Conservation (phyloP, 2,113 vertebrate species). For the Acinonyx jubatus region DNA sequence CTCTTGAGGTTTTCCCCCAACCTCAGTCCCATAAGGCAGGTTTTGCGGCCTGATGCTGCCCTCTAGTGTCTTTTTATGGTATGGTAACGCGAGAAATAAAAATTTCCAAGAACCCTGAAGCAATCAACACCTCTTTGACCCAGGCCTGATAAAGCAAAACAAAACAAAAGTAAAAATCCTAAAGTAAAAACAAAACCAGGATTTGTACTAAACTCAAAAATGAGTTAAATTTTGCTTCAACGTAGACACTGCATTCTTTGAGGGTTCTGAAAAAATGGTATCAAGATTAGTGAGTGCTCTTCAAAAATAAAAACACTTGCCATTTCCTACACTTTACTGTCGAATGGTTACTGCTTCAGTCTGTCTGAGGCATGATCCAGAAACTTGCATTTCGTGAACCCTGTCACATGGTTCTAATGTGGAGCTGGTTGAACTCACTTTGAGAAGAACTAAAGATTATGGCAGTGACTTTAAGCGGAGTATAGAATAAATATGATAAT, state of each 20-base stretch:
- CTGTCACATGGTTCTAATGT: background rate
- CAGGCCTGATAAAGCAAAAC: background rate
- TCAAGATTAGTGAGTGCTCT: background rate
- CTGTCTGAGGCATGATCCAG: background rate
- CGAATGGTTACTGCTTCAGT: background rate
- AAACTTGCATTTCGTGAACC: background rate
- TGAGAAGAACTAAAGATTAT: background rate
- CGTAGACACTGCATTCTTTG: background rate
- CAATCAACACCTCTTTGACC: background rate
- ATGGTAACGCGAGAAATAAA: background rate
- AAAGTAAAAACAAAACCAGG: background rate
- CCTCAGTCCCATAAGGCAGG: background rate
- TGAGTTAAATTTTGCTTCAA: background rate
- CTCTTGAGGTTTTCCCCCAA: background rate
- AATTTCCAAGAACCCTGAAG: background rate
- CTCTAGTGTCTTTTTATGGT: conserved; percentile 79
- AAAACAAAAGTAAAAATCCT: background rate
- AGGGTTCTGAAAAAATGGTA: background rate
- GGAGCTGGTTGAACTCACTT: background rate
- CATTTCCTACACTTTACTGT: background rate
- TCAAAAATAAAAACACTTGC: background rate
- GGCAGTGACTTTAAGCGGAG: background rate
- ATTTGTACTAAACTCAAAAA: background rate
- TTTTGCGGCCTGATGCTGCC: conserved; percentile 81
- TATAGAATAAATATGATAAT: background rate